phyloP scores from a whole-genome alignment of 2,888 invertebrate species.

The Noctua comes region DNA sequence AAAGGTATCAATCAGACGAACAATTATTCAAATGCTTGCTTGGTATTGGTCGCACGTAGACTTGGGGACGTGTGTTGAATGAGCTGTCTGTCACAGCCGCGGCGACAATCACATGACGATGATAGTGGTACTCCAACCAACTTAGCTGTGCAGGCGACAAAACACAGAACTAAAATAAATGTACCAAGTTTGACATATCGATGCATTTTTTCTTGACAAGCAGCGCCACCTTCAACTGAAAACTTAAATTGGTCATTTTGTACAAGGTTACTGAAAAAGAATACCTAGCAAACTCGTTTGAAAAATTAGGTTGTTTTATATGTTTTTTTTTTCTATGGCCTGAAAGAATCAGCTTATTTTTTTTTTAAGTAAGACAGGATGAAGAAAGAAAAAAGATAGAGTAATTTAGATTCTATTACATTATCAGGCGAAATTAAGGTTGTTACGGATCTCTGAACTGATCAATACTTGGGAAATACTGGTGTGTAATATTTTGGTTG shows the following conservation, averaged over 20 bases:
- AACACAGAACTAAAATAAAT: too few species aligned
- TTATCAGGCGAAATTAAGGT: background rate
- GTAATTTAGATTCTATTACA: background rate
- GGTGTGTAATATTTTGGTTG: background rate
- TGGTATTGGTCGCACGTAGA: constrained; percentile 71
- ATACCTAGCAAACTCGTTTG: background rate
- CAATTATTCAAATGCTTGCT: constrained; percentile 78
- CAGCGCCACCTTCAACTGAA: too few species aligned
- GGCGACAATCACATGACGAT: constrained; percentile 41
- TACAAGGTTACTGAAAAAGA: background rate
- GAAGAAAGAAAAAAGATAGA: background rate
- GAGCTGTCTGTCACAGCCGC: constrained; percentile 45
- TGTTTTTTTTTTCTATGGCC: background rate
- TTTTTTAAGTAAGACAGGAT: background rate
- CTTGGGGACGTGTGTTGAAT: constrained; percentile 68
- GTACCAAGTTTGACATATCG: too few species aligned
- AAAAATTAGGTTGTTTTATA: background rate
- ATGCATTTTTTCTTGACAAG: too few species aligned
- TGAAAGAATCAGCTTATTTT: background rate
- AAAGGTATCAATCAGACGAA: constrained; percentile 68
- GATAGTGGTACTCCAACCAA: background rate
- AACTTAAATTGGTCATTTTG: too few species aligned
- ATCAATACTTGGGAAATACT: background rate
- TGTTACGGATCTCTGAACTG: background rate
- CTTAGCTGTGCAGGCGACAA: too few species aligned